phyloP scores from a whole-genome alignment of 1,140 invertebrate genomes.

The Acromyrmex charruanus region DNA sequence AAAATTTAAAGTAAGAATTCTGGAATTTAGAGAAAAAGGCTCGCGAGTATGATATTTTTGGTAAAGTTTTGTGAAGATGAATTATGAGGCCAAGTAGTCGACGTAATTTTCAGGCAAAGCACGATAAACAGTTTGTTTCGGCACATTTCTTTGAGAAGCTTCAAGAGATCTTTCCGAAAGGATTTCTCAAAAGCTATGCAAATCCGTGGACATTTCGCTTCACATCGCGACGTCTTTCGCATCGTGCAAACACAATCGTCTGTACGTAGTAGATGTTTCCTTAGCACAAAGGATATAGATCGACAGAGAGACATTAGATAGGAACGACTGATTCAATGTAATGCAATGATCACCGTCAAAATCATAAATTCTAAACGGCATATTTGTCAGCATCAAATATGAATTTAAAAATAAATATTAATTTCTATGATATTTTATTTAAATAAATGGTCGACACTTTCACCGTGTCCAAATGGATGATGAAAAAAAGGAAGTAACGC shows the following conservation, averaged over 20 bases:
- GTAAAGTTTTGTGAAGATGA: slow-evolving; percentile 10
- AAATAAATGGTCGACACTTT: slow-evolving; percentile 3
- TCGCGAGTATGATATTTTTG: slow-evolving; percentile 11
- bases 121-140: slow-evolving; percentile 49
- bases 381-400: not conserved
- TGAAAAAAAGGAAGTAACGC: not conserved
- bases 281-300: slow-evolving; percentile 51
- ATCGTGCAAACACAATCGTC: slow-evolving; percentile 69
- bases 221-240: slow-evolving; percentile 46
- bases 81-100: slow-evolving; percentile 1
- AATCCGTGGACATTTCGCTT: slow-evolving; percentile 39
- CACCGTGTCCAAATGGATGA: not conserved
- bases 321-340: slow-evolving; percentile 68
- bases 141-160: slow-evolving; percentile 51
- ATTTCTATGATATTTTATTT: slow-evolving; percentile 13
- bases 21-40: not conserved
- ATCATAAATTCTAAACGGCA: not conserved
- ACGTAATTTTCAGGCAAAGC: slow-evolving; percentile 61
- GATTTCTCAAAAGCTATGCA: slow-evolving; percentile 49
- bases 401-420: slow-evolving; percentile 13
- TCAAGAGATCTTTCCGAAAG: slow-evolving; percentile 3
- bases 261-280: slow-evolving; percentile 12
- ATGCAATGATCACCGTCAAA: not conserved
- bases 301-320: slow-evolving; percentile 64
- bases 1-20: not conserved